A percentile compares a stretch with the other conserved stretches of the same genome.
phyloP scores from a whole-genome alignment of 2,113 vertebrate species.

The Natator depressus region DNA sequence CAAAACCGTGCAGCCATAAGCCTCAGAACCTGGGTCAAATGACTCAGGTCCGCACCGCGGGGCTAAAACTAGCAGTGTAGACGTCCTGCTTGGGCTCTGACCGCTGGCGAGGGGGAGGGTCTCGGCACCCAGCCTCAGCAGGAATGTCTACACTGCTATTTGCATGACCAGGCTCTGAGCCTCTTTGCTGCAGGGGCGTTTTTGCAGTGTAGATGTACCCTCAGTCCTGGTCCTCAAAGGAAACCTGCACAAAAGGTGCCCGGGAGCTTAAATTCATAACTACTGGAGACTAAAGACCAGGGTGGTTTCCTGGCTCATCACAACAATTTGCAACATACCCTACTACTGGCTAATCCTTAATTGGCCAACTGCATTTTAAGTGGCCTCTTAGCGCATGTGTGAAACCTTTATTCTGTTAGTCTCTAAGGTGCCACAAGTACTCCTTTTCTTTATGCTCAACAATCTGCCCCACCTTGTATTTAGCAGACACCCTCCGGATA shows the following conservation, averaged over 20 bases:
- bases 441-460: too few species aligned
- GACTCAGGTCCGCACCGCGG: fast-evolving
- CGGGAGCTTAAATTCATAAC: background rate
- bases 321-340: background rate
- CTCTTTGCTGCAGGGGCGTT: background rate
- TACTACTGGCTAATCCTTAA: background rate
- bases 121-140: too few species aligned
- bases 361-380: background rate
- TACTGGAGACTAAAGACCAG: background rate
- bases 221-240: background rate
- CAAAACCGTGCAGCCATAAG: too few species aligned
- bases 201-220: background rate
- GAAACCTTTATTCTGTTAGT: too few species aligned
- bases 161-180: background rate
- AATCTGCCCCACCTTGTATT: background rate
- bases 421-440: too few species aligned
- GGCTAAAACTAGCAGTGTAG: background rate
- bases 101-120: too few species aligned
- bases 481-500: background rate
- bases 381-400: background rate
- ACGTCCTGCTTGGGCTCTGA: background rate
- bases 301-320: background rate
- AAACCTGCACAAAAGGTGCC: background rate
- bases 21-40: too few species aligned
- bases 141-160: background rate